Evolutionary conservation across 2,113 vertebrate species (phyloP), one percentile per base, ranked within the genome.

Genomic region (Varanus komodoensis): DNA sequence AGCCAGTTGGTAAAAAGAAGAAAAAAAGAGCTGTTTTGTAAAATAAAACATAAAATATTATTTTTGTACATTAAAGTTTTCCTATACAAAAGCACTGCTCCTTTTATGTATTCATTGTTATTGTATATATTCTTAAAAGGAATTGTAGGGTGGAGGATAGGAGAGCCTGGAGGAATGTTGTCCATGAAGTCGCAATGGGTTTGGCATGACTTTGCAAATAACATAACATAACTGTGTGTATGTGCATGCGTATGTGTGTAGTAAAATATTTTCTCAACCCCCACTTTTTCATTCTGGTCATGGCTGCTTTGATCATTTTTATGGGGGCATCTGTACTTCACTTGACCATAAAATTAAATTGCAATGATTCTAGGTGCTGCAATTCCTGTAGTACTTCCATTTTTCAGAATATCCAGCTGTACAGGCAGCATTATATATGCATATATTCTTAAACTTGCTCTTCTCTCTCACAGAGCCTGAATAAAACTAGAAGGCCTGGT

Each of bases 1-100:
- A 84, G 69, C 0, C 82, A 85, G 82, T 27, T 85, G 64, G 61
- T 48, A 90, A 90, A 80, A 90, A 90, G 50, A 89, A n/a, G 89
- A 79, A 85, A 79, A 85, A 86, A 57, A 73, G 80, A 82, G 50
- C 15, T 79, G 64, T 38, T 69, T 69, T 14, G 7, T 69, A 38
- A 79, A 61, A 12, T 61, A 61, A 61, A 61, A 89, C 38, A 48
- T n/a, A 44, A 34, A 32, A 48, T 89, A 25, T 23, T 25, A 32
- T 68, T 48, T 78, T 50, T 89, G 23, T 84, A 68, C 9, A 57
- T 86, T 86, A 34, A 44, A 44, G 38, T 27, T 50, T 50, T 67
- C 27, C 7, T 89, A 21, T 38, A n/a, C 61, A 83, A 83, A 83
- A 34, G n/a, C 48, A 86, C 12, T 11, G 9, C 9, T 34, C n/a